Evolutionary conservation across 2,888 invertebrate genomes (phyloP), one percentile per base, ranked within the genome.

Genomic region (Lobophora halterata): DNA sequence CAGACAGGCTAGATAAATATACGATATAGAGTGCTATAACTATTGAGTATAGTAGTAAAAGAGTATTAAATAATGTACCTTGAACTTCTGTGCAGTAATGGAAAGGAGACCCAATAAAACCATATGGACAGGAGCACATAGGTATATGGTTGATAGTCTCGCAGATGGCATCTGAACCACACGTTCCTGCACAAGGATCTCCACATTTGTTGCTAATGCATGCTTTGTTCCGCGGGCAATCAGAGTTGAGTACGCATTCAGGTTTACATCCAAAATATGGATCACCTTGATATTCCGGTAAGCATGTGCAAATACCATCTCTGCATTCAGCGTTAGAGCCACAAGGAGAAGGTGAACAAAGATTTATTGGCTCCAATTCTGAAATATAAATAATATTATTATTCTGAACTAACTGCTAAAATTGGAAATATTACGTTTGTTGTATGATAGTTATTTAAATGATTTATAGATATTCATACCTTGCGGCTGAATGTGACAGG

Each of bases 231-330:
- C 89, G 78, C 1, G 90, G 65, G 61, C 95, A 95, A 52, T 95
- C 94, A 0, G 90, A 90, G 69, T 93, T 95, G 3, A 93, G 82
- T 18, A 94, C 89, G 72, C 95, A 95, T 80, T 95, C 95, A 0
- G 95, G 95, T 49, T 93, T 90, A 65, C 95, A 95, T 30, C 91
- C 91, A 31, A 89, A 76, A 60, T 91, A 92, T 6, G 95, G 94
- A 73, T 94, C 92, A 8, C 95, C 95, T 46, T 89, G 89, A 66
- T 92, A 94, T 65, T 93, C 93, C 1, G 90, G 82, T 48, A 92
- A 72, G 61, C 95, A 95, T 3, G 90, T 88, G 66, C 95, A 95
- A 16, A 86, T 65, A n/a, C 92, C 92, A 47, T 91, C 86, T 18
- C 86, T 71, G 55, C 93, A 93, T 51, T 89, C 74, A 5, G 91